Base-by-base conservation (phyloP, 2,797 vertebrate species). In the Peromyscus eremicus region DNA sequence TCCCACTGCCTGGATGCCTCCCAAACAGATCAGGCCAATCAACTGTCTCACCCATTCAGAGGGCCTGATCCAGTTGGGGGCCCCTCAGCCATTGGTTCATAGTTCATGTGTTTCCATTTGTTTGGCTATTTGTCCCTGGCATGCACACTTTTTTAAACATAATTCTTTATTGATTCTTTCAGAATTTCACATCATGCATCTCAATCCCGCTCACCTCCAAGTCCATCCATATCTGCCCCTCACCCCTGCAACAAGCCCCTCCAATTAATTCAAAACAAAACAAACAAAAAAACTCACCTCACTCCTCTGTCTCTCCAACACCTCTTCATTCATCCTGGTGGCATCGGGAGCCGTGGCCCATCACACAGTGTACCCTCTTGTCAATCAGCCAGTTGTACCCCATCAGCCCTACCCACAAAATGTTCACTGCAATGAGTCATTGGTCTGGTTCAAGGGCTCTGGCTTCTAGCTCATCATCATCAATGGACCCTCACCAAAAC, bases 341-440 rank as follows among this genome's bases (percentile, higher is more conserved):
- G 10, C 37, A 73, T 40, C 0, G 0, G 71, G 37, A 73, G 21
- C 37, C 4, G 0, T 11, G 21, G 4, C 4, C 1, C 23, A 2
- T 73, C 37, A 40, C 2, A 2, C 21, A 40, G 71, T 25, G 12
- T 25, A 25, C 37, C 37, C 71, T 40, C 40, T 2, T 2, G 10
- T 75, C 5, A 75, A 13, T 43, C 71, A 12, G 21, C 37, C 71
- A 27, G 2, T 43, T 25, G 11, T 25, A 73, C 71, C 71, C 71
- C 40, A 25, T 40, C 21, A 75, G 4, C 37, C 37, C 21, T 16
- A 25, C 10, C 2, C 5, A 16, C 10, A 73, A 12, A 23, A 73
- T 5, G 37, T 73, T 43, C 37, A 25, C 23, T 75, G 37, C 37
- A 25, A 6, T 75, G 71, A 12, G 21, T 75, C 21, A 43, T 25